These are phyloP conservation scores for Romanogobio albipinnatus DNA, from an alignment of 2,113 vertebrate species.

Conservation along the genomic window DNA sequence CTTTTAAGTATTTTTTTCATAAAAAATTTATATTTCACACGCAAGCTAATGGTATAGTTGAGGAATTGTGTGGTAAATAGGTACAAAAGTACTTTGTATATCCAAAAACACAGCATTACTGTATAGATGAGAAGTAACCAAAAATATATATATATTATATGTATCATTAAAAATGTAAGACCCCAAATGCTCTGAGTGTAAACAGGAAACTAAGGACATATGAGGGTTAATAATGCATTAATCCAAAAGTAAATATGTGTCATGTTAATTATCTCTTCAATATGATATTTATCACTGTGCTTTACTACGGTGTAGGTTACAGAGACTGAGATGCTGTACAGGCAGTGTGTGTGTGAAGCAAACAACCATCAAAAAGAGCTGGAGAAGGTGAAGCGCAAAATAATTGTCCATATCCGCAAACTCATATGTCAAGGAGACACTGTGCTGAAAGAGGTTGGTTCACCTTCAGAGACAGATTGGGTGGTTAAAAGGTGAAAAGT, in stretches of 20 bases:
- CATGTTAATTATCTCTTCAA: neutral
- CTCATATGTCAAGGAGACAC: slow-evolving; percentile 90
- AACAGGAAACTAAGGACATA: too few species aligned
- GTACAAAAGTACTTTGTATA: too few species aligned
- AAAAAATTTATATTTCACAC: too few species aligned
- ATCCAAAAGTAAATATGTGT: neutral
- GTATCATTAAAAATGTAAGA: too few species aligned
- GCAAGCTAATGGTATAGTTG: too few species aligned
- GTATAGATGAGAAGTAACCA: too few species aligned
- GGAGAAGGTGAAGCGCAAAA: slow-evolving; percentile 81
- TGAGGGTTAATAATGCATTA: neutral
- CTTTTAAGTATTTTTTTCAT: too few species aligned
- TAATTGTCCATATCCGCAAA: slow-evolving; percentile 86
- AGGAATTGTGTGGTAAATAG: too few species aligned
- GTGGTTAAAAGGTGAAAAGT: too few species aligned
- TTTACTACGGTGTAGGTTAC: slow-evolving; percentile 68
- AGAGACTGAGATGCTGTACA: slow-evolving; percentile 81
- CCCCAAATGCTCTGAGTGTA: too few species aligned
- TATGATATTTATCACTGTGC: slow-evolving; percentile 6
- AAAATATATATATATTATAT: too few species aligned
- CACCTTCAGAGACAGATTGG: neutral
- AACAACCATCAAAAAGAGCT: slow-evolving; percentile 79
- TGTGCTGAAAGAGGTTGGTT: slow-evolving; percentile 84
- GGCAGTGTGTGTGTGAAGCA: slow-evolving; percentile 78
- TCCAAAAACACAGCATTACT: too few species aligned